A percentile compares a stretch with the other conserved stretches of the same genome.
These are phyloP conservation scores for Crotalus viridis DNA, from an alignment of 2,113 vertebrate genomes.

Conservation along the genomic window DNA sequence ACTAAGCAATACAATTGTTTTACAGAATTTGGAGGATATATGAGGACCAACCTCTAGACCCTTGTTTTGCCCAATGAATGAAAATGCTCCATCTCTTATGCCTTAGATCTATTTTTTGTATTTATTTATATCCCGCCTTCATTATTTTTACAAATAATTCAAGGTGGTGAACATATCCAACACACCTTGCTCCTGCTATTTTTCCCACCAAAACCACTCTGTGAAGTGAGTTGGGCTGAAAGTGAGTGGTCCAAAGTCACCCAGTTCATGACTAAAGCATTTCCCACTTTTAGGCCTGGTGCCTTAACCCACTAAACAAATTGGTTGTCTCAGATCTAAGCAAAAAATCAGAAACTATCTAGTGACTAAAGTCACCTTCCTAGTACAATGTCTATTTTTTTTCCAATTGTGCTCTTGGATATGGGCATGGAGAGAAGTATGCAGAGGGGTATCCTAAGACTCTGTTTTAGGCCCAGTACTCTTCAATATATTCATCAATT, in stretches of 20 bases:
- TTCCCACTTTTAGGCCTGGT: background rate
- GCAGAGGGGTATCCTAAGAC: too few relatives aligned
- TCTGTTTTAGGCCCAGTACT: too few relatives aligned
- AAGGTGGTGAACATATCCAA: background rate
- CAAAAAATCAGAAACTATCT: background rate
- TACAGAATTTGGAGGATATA: too few relatives aligned
- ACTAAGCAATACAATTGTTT: too few relatives aligned
- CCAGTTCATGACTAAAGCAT: background rate
- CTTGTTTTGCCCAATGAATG: too few relatives aligned
- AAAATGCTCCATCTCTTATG: background rate
- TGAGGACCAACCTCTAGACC: too few relatives aligned
- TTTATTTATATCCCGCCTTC: background rate
- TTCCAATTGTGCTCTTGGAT: background rate
- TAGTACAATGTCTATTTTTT: background rate
- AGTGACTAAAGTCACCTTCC: background rate
- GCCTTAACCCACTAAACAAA: background rate
- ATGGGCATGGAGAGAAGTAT: too few relatives aligned
- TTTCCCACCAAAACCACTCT: background rate
- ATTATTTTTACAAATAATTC: background rate
- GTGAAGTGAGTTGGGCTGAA: background rate
- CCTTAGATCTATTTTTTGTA: background rate
- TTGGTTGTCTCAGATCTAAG: background rate
- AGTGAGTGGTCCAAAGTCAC: background rate
- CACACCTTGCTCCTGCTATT: background rate
- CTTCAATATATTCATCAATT: too few relatives aligned